Evolutionary conservation across 2,888 invertebrate genomes (phyloP).

Genomic region (Acholoe squamosa): DNA sequence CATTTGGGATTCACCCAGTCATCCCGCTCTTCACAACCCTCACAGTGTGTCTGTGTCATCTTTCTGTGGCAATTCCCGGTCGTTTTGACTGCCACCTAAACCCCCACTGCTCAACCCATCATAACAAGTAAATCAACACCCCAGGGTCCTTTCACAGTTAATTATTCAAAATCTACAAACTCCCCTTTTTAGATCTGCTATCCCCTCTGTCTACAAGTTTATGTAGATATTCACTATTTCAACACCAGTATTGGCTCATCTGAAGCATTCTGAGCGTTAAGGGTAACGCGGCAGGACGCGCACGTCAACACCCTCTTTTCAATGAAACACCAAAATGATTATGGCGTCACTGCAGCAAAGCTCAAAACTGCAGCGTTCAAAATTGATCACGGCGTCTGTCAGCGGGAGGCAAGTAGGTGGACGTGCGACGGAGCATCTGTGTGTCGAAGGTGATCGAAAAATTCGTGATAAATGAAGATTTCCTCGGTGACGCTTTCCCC

Average conservation of each 20-base stretch:
- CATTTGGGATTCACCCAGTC: too few species aligned
- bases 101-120: too few species aligned
- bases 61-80: too few species aligned
- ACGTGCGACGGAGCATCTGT: neutral
- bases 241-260: neutral
- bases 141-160: neutral
- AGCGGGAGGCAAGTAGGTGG: neutral
- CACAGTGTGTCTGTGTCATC: too few species aligned
- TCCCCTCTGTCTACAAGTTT: neutral
- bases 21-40: too few species aligned
- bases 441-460: neutral
- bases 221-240: neutral
- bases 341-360: neutral
- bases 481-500: too few species aligned
- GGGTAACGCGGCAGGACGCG: neutral
- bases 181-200: neutral
- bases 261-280: neutral
- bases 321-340: neutral
- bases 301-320: neutral
- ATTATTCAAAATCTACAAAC: slow-evolving; percentile 10
- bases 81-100: too few species aligned
- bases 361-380: slow-evolving; percentile 12
- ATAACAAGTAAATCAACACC: neutral
- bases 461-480: slow-evolving; percentile 19
- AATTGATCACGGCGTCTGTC: neutral